A percentile compares a stretch with the other conserved stretches of the same genome.
Evolutionary conservation across 2,888 invertebrate genomes (phyloP).

Genomic region (Lathronympha strigana): DNA sequence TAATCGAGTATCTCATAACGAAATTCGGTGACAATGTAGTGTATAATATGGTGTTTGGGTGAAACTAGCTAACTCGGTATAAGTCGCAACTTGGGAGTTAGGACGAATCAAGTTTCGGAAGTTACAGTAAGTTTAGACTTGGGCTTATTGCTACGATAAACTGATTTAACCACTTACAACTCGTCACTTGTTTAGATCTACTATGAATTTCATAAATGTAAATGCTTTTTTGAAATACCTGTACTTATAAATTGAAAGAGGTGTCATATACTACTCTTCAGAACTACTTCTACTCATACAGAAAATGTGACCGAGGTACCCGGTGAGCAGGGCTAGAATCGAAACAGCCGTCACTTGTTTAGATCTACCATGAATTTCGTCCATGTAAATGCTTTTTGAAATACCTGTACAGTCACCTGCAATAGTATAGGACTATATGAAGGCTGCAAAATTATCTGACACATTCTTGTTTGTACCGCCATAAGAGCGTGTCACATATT

Average conservation of each 20-base stretch:
- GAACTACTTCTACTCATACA: too few relatives aligned
- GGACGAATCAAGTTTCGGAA: conserved; percentile 63
- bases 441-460: too few relatives aligned
- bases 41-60: conserved; percentile 52
- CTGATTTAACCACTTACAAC: conserved; percentile 61
- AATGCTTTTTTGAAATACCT: neutral
- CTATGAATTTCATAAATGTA: neutral
- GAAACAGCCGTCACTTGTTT: conserved; percentile 35
- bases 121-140: conserved; percentile 57
- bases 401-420: too few relatives aligned
- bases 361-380: neutral
- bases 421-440: too few relatives aligned
- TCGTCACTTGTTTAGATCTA: conserved; percentile 30
- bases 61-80: conserved; percentile 56
- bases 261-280: too few relatives aligned
- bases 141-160: conserved; percentile 62
- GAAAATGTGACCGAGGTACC: too few relatives aligned
- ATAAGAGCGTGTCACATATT: too few relatives aligned
- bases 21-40: conserved; percentile 42
- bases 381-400: neutral
- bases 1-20: conserved; percentile 13
- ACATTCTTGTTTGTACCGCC: too few relatives aligned
- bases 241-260: neutral
- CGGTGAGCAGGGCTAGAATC: too few relatives aligned
- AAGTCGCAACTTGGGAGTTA: conserved; percentile 56